Conservation (phyloP, 1,140 invertebrate species). For the Drosophila nikananu region DNA sequence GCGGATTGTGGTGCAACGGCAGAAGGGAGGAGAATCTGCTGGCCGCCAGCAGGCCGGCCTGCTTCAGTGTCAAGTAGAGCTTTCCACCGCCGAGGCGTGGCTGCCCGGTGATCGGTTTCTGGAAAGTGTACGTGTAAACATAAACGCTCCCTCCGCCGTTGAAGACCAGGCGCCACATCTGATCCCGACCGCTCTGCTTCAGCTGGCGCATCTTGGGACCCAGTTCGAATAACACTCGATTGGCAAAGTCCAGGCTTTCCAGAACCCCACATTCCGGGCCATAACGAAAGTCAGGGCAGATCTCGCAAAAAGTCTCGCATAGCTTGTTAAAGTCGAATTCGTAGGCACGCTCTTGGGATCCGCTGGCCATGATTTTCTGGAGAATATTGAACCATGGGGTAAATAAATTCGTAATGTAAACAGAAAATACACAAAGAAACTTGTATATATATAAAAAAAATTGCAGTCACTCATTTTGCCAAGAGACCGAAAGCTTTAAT, state of each 20-base stretch:
- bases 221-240: slow-evolving; percentile 54
- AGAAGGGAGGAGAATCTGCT: slow-evolving; percentile 33
- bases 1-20: slow-evolving; percentile 30
- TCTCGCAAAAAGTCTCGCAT: slow-evolving; percentile 41
- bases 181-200: slow-evolving; percentile 43
- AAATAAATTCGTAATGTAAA: neutral
- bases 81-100: slow-evolving; percentile 44
- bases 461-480: neutral
- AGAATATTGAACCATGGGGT: neutral
- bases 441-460: neutral
- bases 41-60: slow-evolving; percentile 57
- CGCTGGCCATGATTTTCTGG: slow-evolving; percentile 35
- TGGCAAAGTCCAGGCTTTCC: slow-evolving; percentile 61
- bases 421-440: neutral
- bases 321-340: slow-evolving; percentile 45
- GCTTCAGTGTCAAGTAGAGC: slow-evolving; percentile 61
- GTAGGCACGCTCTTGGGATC: neutral
- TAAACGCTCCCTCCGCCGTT: slow-evolving; percentile 31
- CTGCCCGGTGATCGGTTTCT: slow-evolving; percentile 43
- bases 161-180: slow-evolving; percentile 65
- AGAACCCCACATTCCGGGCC: neutral
- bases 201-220: slow-evolving; percentile 53
- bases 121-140: slow-evolving; percentile 56
- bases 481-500: too few species aligned
- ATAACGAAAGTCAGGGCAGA: slow-evolving; percentile 52